Evolutionary conservation across 2,113 vertebrate species (phyloP).

Genomic region (Neofelis nebulosa): DNA sequence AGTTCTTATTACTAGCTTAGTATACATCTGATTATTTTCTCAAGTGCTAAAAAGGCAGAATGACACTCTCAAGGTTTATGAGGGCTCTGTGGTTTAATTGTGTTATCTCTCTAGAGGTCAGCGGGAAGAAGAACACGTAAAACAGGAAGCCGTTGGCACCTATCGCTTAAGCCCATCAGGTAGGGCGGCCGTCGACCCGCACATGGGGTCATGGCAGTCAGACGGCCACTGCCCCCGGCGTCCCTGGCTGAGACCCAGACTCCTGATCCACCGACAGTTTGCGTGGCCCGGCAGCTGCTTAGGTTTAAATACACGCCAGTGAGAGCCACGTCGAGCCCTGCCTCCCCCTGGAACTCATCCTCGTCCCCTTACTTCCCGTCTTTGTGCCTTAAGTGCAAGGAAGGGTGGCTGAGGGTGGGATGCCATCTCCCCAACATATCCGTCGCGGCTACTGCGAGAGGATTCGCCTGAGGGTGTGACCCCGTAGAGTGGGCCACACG

Average conservation of each 20-base stretch:
- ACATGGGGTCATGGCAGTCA: not conserved
- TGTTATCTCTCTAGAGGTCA: not conserved
- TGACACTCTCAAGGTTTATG: not conserved
- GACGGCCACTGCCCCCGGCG: not conserved
- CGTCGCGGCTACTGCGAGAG: not conserved
- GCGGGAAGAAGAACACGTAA: not conserved
- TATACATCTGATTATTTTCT: not conserved
- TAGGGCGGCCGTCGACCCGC: not conserved
- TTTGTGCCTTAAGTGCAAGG: not conserved
- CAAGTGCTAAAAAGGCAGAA: slow-evolving; percentile 25
- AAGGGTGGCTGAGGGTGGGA: not conserved
- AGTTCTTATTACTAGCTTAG: not conserved
- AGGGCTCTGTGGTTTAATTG: not conserved
- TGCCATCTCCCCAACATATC: not conserved
- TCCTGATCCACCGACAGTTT: not conserved
- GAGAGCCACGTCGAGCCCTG: not conserved
- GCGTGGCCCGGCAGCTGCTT: not conserved
- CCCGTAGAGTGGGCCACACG: not conserved
- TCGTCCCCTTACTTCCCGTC: not conserved
- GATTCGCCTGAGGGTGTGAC: not conserved
- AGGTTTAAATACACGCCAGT: not conserved
- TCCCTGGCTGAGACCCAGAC: not conserved
- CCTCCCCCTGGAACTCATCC: not conserved
- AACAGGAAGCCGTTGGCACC: not conserved
- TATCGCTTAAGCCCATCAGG: not conserved